A percentile compares a stretch with the other conserved stretches of the same genome.
Evolutionary conservation across 2,797 vertebrate species (phyloP).

Genomic region (Neosilurus hyrtlii): DNA sequence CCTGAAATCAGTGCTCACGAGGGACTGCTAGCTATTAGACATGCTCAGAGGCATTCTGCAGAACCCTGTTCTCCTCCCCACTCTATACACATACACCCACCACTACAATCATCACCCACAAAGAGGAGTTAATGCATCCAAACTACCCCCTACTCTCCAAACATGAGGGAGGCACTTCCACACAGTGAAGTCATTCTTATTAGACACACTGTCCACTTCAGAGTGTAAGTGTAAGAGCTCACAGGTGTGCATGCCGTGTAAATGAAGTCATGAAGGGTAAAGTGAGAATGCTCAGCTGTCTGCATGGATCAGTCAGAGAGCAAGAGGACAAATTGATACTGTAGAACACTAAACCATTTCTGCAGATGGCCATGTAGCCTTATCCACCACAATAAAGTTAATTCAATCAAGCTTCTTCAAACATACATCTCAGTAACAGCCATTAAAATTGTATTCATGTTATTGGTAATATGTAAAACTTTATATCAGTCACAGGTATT

Average conservation of each 20-base stretch:
- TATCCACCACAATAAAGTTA: not conserved
- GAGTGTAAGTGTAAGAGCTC: slow-evolving; percentile 49
- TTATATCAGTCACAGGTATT: not conserved
- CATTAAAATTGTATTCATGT: not conserved
- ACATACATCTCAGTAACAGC: not conserved
- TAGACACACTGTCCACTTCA: not conserved
- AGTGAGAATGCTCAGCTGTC: slow-evolving; percentile 81
- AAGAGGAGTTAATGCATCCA: slow-evolving; percentile 8
- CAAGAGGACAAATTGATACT: slow-evolving; percentile 58
- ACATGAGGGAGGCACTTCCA: not conserved
- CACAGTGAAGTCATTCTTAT: slow-evolving; percentile 16
- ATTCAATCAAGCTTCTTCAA: not conserved
- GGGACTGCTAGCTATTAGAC: slow-evolving; percentile 1
- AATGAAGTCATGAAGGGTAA: slow-evolving; percentile 75
- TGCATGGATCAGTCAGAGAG: slow-evolving; percentile 66
- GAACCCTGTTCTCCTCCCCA: not conserved
- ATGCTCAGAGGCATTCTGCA: slow-evolving; percentile 25
- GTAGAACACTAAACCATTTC: slow-evolving; percentile 31
- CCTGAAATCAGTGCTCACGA: slow-evolving; percentile 37
- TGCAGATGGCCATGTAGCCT: slow-evolving; percentile 27
- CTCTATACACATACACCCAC: slow-evolving; percentile 11
- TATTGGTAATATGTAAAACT: not conserved
- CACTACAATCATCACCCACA: slow-evolving; percentile 26
- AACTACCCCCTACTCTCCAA: slow-evolving; percentile 1
- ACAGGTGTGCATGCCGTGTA: slow-evolving; percentile 75